phyloP scores from a whole-genome alignment of 2,797 vertebrate species.

The Gila robusta region DNA sequence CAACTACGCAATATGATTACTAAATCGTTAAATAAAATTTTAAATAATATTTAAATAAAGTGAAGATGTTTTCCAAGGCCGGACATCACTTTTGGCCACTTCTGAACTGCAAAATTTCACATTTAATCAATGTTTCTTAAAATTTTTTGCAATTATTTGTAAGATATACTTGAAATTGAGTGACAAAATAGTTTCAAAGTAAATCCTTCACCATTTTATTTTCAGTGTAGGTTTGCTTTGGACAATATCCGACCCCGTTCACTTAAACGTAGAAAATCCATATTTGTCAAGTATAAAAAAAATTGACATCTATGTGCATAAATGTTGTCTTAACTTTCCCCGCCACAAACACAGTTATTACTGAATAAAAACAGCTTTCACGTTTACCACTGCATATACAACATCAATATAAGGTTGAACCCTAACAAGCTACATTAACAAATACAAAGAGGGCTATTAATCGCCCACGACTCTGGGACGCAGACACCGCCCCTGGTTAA shows the following conservation, averaged over 20 bases:
- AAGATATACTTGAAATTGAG: background rate
- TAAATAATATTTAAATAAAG: background rate
- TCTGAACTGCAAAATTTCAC: background rate
- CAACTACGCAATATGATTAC: background rate
- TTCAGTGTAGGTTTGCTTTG: background rate
- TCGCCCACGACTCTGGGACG: conserved; percentile 65
- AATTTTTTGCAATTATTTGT: background rate
- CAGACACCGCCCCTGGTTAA: conserved; percentile 76
- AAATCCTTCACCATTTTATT: background rate
- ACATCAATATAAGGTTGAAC: conserved; percentile 42
- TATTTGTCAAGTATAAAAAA: conserved; percentile 45
- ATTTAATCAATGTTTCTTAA: background rate
- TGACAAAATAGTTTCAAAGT: background rate
- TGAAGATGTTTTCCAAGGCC: background rate
- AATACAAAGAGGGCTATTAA: conserved; percentile 65
- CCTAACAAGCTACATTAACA: conserved; percentile 64
- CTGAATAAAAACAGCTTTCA: conserved; percentile 45
- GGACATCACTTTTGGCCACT: background rate
- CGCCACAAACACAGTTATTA: conserved; percentile 26
- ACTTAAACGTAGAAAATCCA: conserved; percentile 13
- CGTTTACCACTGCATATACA: conserved; percentile 32
- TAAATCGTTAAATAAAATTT: background rate
- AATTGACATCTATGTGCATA: conserved; percentile 21
- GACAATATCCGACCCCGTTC: conserved; percentile 6
- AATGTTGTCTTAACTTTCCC: conserved; percentile 36